Conservation (phyloP, 2,797 vertebrate species). For the Champsocephalus gunnari region DNA sequence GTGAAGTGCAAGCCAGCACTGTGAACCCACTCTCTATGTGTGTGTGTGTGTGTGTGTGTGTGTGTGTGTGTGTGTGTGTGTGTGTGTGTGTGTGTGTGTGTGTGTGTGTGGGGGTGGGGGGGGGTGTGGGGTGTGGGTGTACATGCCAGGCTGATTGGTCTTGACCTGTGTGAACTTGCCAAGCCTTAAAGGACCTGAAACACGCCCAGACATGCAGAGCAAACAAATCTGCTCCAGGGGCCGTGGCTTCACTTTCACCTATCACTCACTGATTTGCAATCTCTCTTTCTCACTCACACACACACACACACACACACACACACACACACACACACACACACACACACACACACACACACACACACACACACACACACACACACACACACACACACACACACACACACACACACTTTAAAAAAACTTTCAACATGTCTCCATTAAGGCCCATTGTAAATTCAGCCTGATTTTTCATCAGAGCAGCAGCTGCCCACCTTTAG, state of each 20-base stretch:
- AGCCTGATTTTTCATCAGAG: too few relatives aligned
- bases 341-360: constrained; percentile 3
- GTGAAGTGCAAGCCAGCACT: too few relatives aligned
- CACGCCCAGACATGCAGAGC: constrained; percentile 63
- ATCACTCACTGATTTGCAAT: constrained; percentile 35
- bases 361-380: too few relatives aligned
- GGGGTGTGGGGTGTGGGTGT: constrained; percentile 1
- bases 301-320: constrained; percentile 4
- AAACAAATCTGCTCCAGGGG: constrained; percentile 57
- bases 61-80: constrained; percentile 13
- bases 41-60: constrained; percentile 11
- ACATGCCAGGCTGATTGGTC: constrained; percentile 15
- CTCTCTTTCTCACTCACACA: neutral
- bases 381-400: neutral
- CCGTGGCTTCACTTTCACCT: constrained; percentile 62
- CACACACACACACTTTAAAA: too few relatives aligned
- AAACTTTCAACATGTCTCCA: too few relatives aligned
- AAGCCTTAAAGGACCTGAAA: constrained; percentile 41
- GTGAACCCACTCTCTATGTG: neutral
- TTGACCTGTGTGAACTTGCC: constrained; percentile 69
- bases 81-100: constrained; percentile 20
- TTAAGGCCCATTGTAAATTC: too few relatives aligned
- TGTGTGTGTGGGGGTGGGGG: constrained; percentile 4
- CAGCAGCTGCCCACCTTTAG: too few relatives aligned
- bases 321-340: constrained; percentile 12